These are phyloP conservation scores for Tenthredo scrophulariae DNA, from an alignment of 2,888 invertebrate genomes.

Conservation along the genomic window DNA sequence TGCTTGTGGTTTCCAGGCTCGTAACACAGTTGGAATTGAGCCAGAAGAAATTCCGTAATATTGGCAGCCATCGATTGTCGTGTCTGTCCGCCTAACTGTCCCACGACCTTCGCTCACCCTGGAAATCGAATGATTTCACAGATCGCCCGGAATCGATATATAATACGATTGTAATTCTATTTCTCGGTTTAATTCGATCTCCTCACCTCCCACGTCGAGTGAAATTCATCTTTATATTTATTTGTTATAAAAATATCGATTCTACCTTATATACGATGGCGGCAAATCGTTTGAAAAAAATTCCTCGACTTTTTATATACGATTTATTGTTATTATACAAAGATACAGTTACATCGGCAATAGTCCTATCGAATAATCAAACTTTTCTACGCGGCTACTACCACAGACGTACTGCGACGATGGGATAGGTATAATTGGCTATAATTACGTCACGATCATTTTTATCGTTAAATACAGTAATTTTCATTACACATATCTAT, in stretches of 20 bases:
- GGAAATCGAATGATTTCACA: neutral
- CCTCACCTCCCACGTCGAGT: neutral
- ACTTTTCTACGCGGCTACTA: neutral
- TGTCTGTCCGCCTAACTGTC: constrained; percentile 20
- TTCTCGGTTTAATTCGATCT: constrained; percentile 9
- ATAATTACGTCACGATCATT: neutral
- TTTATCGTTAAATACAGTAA: neutral
- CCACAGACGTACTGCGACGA: neutral
- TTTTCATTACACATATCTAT: neutral
- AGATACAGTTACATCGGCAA: neutral
- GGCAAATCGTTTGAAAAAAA: neutral
- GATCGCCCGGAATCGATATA: neutral
- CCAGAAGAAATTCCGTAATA: constrained; percentile 46
- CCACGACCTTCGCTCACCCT: constrained; percentile 15
- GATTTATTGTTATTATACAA: neutral
- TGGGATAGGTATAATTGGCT: neutral
- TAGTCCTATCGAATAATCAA: neutral
- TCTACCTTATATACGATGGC: neutral
- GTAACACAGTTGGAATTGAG: constrained; percentile 45
- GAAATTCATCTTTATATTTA: neutral
- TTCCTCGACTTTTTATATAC: neutral
- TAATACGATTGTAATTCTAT: neutral
- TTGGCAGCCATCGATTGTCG: constrained; percentile 42
- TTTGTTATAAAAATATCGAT: neutral
- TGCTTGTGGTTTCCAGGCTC: constrained; percentile 26